These are phyloP conservation scores for Arge pagana DNA, from an alignment of 2,888 invertebrate species.

Conservation along the genomic window DNA sequence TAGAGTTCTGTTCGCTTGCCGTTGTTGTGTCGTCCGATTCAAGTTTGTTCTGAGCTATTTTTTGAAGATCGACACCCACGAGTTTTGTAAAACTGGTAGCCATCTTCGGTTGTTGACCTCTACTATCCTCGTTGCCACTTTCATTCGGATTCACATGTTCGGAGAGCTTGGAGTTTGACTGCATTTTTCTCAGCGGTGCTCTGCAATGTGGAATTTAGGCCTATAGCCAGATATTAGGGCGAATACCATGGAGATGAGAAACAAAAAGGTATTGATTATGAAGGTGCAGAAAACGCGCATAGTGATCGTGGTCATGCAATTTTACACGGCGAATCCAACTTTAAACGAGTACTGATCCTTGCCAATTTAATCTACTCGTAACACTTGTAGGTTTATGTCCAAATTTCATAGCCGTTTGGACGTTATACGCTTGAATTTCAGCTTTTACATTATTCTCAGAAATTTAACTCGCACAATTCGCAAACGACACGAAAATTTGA, in stretches of 20 bases:
- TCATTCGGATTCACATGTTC: conserved; percentile 37
- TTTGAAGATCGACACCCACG: conserved; percentile 28
- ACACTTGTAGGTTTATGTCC: no score
- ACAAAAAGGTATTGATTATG: conserved; percentile 16
- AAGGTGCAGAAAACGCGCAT: conserved; percentile 13
- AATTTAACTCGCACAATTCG: no score
- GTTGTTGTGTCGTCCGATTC: conserved; percentile 56
- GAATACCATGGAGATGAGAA: conserved; percentile 55
- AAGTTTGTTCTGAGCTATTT: conserved; percentile 40
- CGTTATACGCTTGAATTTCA: no score
- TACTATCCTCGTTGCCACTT: conserved; percentile 35
- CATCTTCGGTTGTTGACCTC: conserved; percentile 31
- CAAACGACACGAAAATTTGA: no score
- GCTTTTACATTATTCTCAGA: no score
- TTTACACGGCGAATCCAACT: no score
- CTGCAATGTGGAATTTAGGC: conserved; percentile 58
- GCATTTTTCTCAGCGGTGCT: conserved; percentile 52
- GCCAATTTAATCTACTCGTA: no score
- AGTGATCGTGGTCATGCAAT: no score
- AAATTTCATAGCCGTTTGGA: no score
- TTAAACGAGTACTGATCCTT: no score
- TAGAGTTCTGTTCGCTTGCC: conserved; percentile 53
- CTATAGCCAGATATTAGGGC: conserved; percentile 58
- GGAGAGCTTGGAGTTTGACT: conserved; percentile 46
- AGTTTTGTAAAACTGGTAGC: conserved; percentile 36